Evolutionary conservation across 2,797 vertebrate species (phyloP), one percentile per base, ranked within the genome.

Genomic region (Dromococcyx pavoninus): DNA sequence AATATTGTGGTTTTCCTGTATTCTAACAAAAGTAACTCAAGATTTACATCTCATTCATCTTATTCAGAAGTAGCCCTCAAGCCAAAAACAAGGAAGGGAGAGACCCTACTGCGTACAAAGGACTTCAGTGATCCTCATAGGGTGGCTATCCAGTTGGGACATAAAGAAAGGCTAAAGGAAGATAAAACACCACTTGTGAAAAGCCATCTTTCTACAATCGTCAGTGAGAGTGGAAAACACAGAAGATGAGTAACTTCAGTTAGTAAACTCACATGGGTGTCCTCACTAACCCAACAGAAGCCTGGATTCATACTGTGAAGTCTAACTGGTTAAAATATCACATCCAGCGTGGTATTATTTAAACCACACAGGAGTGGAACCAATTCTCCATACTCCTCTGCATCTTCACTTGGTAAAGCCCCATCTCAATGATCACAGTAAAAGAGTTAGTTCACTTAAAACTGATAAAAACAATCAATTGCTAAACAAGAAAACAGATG

Each of bases 1-100:
- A 97, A 95, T 90, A 92, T 94, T 96, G 96, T 81, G 94, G 95
- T 93, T 97, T 97, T 97, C 97, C 96, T 96, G 95, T 64, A 86
- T 61, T 90, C 92, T 77, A 32, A 86, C 88, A 81, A 88, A 94
- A 94, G 84, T 58, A 73, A 56, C 86, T 94, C 75, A 11, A 76
- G 44, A 91, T 89, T 96, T 94, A 81, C 85, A 89, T 81, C 90
- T 82, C 95, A 78, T 91, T 96, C 94, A 95, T 95, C 96, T 97
- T 44, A 66, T 51, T 92, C 80, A 80, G 91, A 79, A 88, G 91
- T 62, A 72, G 73, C 43, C 85, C 90, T 94, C 65, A 37, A 46
- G 91, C 88, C 91, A 93, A 89, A 77, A 77, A 51, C 17, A 39
- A 93, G 93, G 76, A 91, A 94, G 70, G 91, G 86, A 95, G 89